These are phyloP conservation scores for Petroica traversi DNA, from an alignment of 2,113 vertebrate species.

Conservation along the genomic window DNA sequence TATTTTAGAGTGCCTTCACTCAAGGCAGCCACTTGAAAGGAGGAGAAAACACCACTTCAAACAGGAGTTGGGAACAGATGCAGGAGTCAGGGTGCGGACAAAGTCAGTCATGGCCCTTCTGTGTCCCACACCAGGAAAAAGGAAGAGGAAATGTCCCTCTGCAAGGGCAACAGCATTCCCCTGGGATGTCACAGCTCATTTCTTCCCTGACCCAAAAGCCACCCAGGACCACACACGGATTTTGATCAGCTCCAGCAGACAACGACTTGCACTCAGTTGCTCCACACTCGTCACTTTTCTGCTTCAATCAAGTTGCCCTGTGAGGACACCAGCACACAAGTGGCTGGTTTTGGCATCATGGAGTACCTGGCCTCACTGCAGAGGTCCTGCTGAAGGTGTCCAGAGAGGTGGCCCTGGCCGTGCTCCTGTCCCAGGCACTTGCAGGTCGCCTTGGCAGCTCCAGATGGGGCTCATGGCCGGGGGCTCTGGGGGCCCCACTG, in stretches of 20 bases:
- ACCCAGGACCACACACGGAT: fast-evolving
- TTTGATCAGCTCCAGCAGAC: too few relatives aligned
- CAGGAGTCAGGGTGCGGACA: too few relatives aligned
- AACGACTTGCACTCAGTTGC: fast-evolving
- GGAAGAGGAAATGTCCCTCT: neutral
- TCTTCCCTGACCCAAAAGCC: neutral
- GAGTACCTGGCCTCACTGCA: neutral
- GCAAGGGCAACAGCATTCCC: neutral
- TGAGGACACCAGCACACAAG: neutral
- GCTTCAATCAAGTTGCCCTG: neutral
- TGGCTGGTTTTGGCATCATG: fast-evolving
- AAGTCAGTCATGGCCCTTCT: neutral
- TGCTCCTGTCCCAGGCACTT: neutral
- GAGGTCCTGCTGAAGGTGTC: neutral
- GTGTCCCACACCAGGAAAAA: neutral
- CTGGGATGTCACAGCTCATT: neutral
- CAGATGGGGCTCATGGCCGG: neutral
- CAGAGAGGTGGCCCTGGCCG: neutral
- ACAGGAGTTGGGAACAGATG: too few relatives aligned
- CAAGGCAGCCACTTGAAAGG: neutral
- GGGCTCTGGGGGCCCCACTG: neutral
- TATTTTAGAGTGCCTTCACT: neutral
- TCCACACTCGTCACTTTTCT: fast-evolving
- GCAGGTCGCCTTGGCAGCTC: neutral
- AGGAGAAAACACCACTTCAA: too few relatives aligned